A percentile compares a stretch with the other conserved stretches of the same genome.
These are phyloP conservation scores for Morone saxatilis DNA, from an alignment of 2,113 vertebrate genomes.

Conservation along the genomic window DNA sequence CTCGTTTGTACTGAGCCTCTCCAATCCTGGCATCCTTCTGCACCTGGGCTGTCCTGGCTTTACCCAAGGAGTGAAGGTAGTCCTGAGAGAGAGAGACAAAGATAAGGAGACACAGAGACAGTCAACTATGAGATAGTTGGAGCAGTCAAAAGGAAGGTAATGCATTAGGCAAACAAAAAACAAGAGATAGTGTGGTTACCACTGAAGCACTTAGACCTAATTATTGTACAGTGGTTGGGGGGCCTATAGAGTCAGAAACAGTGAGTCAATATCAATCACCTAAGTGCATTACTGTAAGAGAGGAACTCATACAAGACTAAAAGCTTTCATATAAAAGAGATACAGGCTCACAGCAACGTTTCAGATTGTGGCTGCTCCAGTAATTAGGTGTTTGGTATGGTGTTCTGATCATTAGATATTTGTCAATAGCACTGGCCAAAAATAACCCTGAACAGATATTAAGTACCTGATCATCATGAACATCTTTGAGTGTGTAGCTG, in stretches of 20 bases:
- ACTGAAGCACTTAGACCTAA: slow-evolving; percentile 58
- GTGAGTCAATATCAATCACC: slow-evolving; percentile 54
- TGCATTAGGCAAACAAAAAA: slow-evolving; percentile 25
- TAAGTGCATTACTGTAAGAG: slow-evolving; percentile 32
- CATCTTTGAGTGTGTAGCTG: slow-evolving; percentile 96
- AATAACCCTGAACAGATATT: not conserved
- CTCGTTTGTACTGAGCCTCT: slow-evolving; percentile 93
- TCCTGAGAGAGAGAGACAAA: slow-evolving; percentile 78
- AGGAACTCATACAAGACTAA: slow-evolving; percentile 13
- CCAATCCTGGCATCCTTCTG: slow-evolving; percentile 93
- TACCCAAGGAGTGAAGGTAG: slow-evolving; percentile 91
- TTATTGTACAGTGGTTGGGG: slow-evolving; percentile 14
- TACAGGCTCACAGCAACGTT: slow-evolving; percentile 1
- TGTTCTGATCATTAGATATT: not conserved
- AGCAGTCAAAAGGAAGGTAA: not conserved
- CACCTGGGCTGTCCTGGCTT: slow-evolving; percentile 93
- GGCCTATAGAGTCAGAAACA: slow-evolving; percentile 14
- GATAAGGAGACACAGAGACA: not conserved
- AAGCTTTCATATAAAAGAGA: slow-evolving; percentile 31
- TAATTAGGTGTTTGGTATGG: not conserved
- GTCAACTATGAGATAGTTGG: not conserved
- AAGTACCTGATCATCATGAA: slow-evolving; percentile 93
- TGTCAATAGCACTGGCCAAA: not conserved
- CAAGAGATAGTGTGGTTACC: slow-evolving; percentile 13
- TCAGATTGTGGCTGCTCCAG: not conserved